Base-by-base conservation (phyloP, 1,140 invertebrate genomes). In the Propsilocerus akamusi region DNA sequence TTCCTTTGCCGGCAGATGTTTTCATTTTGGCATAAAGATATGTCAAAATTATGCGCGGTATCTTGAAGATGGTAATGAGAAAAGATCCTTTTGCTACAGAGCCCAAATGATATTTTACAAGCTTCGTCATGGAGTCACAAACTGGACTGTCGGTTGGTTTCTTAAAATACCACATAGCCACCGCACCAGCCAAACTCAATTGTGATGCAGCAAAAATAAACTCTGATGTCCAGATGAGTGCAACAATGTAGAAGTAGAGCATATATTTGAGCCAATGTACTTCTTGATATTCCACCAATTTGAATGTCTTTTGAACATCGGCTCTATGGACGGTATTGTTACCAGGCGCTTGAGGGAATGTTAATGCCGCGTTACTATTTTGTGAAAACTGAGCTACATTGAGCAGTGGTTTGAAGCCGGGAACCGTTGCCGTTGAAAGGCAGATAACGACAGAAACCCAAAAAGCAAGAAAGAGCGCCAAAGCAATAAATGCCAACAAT, bases 221-320 rank as follows among this genome's bases (percentile, higher is more conserved):
- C 69, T 94, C 88, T 17, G 83, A 81, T 1, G 79, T 79, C 90
- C 89, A 94, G 49, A 95, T 75, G 1, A 93, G 68, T 20, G 85
- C 88, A 46, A 94, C 79, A 11, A 93, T 71, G 62, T 90, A 89
- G 51, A 91, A 76, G 86, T 87, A 93, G 81, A 89, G 92, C 81
- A 87, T 85, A 50, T 84, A 83, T 56, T 83, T 81, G 14, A 92
- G 77, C 72, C 82, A 85, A 30, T 72, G 72, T 12, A 74, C 71
- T 59, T 85, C 78, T 5, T 59, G 57, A 49, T 79, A 87, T 54
- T 83, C 76, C 25, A 84, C 73, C 4, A 76, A 64, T 12, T 73
- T 73, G 52, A 80, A 74, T 51, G 71, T 47, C 14, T 47, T 47
- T 12, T 47, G 25, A 2, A 47, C 5, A 11, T 47, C 46, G n/a